These are phyloP conservation scores for Monomorium pharaonis DNA, from an alignment of 1,140 invertebrate species.

Conservation along the genomic window DNA sequence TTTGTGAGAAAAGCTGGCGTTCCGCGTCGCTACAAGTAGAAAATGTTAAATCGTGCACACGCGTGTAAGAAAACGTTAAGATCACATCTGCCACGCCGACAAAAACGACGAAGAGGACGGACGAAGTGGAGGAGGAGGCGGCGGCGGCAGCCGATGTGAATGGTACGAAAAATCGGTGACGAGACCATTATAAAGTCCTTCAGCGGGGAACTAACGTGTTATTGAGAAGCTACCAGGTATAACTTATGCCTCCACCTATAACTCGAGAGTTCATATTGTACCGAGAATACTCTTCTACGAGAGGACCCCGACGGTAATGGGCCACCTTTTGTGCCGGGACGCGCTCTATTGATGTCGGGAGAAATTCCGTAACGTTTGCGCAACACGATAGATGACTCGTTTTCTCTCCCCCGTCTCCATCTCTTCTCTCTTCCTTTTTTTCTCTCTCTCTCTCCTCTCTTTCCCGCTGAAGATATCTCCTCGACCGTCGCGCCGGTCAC, in stretches of 20 bases:
- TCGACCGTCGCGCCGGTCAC: slow-evolving; percentile 4
- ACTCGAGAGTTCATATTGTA: slow-evolving; percentile 73
- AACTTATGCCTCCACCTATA: slow-evolving; percentile 72
- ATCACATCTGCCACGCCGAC: slow-evolving; percentile 59
- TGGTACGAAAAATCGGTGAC: slow-evolving; percentile 65
- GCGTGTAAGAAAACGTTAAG: background rate
- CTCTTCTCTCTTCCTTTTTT: background rate
- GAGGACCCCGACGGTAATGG: slow-evolving; percentile 71
- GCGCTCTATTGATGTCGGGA: slow-evolving; percentile 74
- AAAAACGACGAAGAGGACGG: slow-evolving; percentile 48
- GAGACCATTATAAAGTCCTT: slow-evolving; percentile 67
- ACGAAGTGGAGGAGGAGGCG: no score
- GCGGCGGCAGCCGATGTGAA: slow-evolving; percentile 48
- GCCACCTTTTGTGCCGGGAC: slow-evolving; percentile 71
- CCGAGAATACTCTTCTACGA: slow-evolving; percentile 60
- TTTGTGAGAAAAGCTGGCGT: background rate
- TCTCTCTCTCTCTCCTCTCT: background rate
- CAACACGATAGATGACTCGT: slow-evolving; percentile 53
- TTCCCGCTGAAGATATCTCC: slow-evolving; percentile 45
- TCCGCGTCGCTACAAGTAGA: background rate
- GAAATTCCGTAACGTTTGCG: slow-evolving; percentile 75
- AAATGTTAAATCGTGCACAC: background rate
- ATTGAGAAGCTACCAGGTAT: slow-evolving; percentile 80
- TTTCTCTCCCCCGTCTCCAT: slow-evolving; percentile 2
- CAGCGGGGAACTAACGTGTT: slow-evolving; percentile 70